Conservation (phyloP, 2,113 vertebrate genomes). For the Eclectus roratus region DNA sequence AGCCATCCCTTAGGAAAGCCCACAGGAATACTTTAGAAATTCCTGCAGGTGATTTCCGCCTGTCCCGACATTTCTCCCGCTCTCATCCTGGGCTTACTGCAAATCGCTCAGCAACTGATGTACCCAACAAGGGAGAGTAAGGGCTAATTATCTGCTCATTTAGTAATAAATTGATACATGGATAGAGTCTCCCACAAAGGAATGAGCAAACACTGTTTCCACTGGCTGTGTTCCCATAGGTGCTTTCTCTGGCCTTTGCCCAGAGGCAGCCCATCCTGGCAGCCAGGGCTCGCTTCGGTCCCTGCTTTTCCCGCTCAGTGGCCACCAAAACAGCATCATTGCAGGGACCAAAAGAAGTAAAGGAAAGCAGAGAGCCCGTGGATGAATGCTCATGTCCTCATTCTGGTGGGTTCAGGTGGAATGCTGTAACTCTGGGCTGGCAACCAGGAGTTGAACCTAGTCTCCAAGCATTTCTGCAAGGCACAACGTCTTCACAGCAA, state of each 20-base stretch:
- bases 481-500: accelerated
- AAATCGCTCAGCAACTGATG: not conserved
- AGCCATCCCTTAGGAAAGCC: not conserved
- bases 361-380: not conserved
- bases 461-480: not conserved
- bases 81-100: not conserved
- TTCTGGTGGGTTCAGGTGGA: accelerated
- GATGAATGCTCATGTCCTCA: accelerated
- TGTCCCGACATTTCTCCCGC: not conserved
- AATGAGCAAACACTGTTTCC: not conserved
- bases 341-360: not conserved
- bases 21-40: conserved; percentile 37
- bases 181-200: not conserved
- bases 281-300: not conserved
- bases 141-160: not conserved
- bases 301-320: not conserved
- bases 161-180: not conserved
- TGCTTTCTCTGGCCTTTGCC: not conserved
- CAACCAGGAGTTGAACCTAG: not conserved
- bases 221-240: not conserved
- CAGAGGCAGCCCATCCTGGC: not conserved
- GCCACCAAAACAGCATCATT: accelerated
- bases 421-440: not conserved
- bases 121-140: not conserved
- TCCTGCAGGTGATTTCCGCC: not conserved